phyloP scores from a whole-genome alignment of 2,113 vertebrate species.

The Charina bottae region DNA sequence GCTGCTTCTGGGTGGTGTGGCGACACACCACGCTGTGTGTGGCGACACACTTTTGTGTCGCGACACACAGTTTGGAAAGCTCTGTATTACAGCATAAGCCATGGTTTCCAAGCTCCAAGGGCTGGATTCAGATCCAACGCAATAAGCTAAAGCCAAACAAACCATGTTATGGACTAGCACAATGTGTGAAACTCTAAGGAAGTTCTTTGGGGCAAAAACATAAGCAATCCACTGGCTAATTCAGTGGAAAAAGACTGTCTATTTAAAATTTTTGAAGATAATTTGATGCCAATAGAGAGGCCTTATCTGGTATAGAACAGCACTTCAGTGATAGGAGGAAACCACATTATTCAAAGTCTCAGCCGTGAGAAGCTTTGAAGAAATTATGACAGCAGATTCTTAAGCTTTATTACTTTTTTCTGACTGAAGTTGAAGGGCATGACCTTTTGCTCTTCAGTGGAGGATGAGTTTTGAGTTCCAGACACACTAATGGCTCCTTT shows the following conservation, averaged over 20 bases:
- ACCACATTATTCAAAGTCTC: neutral
- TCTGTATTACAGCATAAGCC: too few relatives aligned
- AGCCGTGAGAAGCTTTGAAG: accelerated
- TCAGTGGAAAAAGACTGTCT: neutral
- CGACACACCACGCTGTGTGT: too few relatives aligned
- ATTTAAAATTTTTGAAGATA: neutral
- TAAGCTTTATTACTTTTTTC: neutral
- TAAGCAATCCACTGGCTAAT: neutral
- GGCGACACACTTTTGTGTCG: too few relatives aligned
- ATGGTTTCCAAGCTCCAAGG: too few relatives aligned
- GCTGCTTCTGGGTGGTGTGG: too few relatives aligned
- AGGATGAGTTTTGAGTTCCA: slow-evolving; percentile 11
- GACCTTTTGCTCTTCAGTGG: slow-evolving; percentile 27
- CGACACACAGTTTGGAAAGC: too few relatives aligned
- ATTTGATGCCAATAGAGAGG: neutral
- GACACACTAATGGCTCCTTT: slow-evolving; percentile 39
- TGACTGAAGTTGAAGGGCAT: slow-evolving; percentile 19
- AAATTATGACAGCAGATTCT: neutral
- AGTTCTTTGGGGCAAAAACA: neutral
- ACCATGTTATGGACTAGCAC: neutral
- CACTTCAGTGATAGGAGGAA: neutral
- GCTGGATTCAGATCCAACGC: neutral
- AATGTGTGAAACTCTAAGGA: neutral
- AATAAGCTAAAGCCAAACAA: neutral
- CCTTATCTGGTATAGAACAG: neutral